Percentiles rank a stretch among this genome's conserved stretches.
Evolutionary conservation across 1,140 invertebrate species (phyloP).

Genomic region (Calephelis virginiensis): DNA sequence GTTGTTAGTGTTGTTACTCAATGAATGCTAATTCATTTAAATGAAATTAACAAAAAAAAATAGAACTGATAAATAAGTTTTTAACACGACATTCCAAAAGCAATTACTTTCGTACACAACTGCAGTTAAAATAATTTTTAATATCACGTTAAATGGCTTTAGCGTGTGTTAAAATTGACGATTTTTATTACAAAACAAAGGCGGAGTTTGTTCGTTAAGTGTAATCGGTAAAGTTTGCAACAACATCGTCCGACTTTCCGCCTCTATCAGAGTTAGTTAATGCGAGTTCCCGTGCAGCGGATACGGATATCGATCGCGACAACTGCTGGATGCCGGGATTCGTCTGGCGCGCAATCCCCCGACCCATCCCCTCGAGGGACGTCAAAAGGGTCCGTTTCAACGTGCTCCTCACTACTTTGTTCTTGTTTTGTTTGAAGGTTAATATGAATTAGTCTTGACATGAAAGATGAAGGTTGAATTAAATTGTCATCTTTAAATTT

Average conservation of each 20-base stretch:
- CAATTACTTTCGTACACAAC: not conserved
- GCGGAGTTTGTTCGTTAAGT: slow-evolving; percentile 47
- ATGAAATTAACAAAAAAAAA: not conserved
- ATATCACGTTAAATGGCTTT: not conserved
- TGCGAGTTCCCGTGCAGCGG: slow-evolving; percentile 67
- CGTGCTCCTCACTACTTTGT: slow-evolving; percentile 69
- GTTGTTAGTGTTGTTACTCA: too few species aligned
- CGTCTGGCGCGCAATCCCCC: slow-evolving; percentile 58
- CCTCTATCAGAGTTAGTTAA: slow-evolving; percentile 67
- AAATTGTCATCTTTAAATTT: slow-evolving; percentile 29
- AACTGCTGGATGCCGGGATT: slow-evolving; percentile 66
- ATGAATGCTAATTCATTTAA: not conserved
- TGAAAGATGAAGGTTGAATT: slow-evolving; percentile 38
- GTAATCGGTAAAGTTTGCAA: slow-evolving; percentile 73
- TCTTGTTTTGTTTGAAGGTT: slow-evolving; percentile 77
- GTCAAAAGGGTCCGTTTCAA: slow-evolving; percentile 56
- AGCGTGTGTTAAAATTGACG: not conserved
- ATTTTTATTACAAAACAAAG: slow-evolving; percentile 42
- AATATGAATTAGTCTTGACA: slow-evolving; percentile 65
- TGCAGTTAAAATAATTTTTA: slow-evolving; percentile 1
- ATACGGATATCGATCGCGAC: slow-evolving; percentile 74
- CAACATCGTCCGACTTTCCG: slow-evolving; percentile 70
- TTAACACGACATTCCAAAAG: not conserved
- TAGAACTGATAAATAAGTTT: not conserved
- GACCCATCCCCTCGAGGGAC: slow-evolving; percentile 33